Conservation (phyloP, 1,140 invertebrate genomes). For the Aphelenchoides besseyi region DNA sequence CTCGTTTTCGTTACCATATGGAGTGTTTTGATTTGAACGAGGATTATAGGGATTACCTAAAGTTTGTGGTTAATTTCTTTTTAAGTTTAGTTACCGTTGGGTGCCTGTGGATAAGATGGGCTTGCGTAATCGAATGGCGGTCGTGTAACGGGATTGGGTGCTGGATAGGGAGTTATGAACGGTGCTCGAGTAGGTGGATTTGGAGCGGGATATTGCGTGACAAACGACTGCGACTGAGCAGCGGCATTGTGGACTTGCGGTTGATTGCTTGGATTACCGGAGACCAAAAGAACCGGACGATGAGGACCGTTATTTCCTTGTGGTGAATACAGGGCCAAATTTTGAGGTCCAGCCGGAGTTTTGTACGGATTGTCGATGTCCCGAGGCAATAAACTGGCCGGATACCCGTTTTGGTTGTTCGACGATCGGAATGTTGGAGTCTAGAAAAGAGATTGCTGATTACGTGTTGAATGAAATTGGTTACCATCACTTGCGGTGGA, state of each 20-base stretch:
- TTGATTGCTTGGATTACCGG: conserved; percentile 2
- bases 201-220: conserved; percentile 16
- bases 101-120: conserved; percentile 15
- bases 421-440: conserved; percentile 16
- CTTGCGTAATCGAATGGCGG: conserved; percentile 8
- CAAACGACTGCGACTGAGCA: background rate
- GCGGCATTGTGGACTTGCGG: conserved; percentile 10
- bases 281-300: conserved; percentile 2
- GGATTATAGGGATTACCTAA: background rate
- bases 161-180: conserved; percentile 1
- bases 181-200: conserved; percentile 11
- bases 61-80: background rate
- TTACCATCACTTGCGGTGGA: conserved; percentile 17
- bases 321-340: conserved; percentile 15
- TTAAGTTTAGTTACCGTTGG: conserved; percentile 1
- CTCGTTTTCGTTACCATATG: background rate
- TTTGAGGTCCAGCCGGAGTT: background rate
- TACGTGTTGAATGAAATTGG: background rate
- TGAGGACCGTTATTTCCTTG: background rate
- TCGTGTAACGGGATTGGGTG: conserved; percentile 16
- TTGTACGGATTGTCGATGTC: conserved; percentile 10
- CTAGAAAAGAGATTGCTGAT: background rate
- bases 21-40: background rate
- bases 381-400: background rate
- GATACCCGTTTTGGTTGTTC: background rate